Evolutionary conservation across 2,888 invertebrate species (phyloP), one percentile per base, ranked within the genome.

Genomic region (Eupithecia vulgata): DNA sequence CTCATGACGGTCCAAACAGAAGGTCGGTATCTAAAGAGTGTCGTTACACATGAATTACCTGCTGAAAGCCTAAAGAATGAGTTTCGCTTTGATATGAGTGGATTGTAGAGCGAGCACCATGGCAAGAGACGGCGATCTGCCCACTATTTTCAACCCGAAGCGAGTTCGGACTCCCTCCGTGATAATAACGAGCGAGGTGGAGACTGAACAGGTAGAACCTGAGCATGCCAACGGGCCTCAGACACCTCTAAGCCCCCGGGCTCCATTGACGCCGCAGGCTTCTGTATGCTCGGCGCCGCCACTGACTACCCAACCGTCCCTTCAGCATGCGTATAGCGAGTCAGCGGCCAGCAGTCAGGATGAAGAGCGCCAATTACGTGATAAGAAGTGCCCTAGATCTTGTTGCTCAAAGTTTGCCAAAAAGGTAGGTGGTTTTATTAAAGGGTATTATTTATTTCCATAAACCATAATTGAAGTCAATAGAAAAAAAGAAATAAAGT

Each of bases 351-450:
- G 96, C 82, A 96, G 95, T 84, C 96, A 96, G 84, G 95, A 95
- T 84, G 96, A 96, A 82, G 95, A 95, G 85, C 91, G 94, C 6
- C 93, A 94, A 81, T 79, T 90, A 52, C 89, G 91, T 37, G 93
- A 93, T 73, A 94, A 93, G 77, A 90, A 88, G 75, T 97, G 97
- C 87, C 96, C 96, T 72, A 95, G 96, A 80, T 96, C 97, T 48
- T 96, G 97, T 87, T 98, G 97, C 90, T 97, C 97, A 68, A 96
- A 96, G 86, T 96, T 97, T 84, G 97, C 97, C 77, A 96, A 96
- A 90, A 98, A 98, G 96, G 97, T 97, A 98, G 96, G 97, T 97
- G 82, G n/a, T 7, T 37, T 37, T 37, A 7, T 1, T 45, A n/a
- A 1, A 7, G 8, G 15, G 15, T 5, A 42, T 42, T 42, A 4